Evolutionary conservation across 2,113 vertebrate species (phyloP).

Genomic region (Larimichthys crocea): DNA sequence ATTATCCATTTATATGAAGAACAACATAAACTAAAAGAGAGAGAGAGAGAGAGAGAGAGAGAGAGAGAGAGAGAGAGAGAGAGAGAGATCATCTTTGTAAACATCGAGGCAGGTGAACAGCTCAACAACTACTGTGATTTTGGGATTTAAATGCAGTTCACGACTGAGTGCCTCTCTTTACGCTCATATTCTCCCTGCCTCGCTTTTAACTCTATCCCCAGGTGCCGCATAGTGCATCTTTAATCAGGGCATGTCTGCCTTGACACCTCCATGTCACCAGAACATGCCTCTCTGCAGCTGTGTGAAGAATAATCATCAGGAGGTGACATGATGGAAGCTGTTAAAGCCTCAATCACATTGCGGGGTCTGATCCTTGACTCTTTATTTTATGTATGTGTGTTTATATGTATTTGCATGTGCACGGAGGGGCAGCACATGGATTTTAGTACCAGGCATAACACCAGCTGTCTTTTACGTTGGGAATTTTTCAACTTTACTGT

Average conservation of each 20-base stretch:
- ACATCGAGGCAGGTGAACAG: constrained; percentile 39
- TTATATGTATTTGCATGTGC: constrained; percentile 1
- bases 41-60: neutral
- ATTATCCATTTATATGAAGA: neutral
- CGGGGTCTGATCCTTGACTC: constrained; percentile 17
- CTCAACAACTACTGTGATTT: constrained; percentile 41
- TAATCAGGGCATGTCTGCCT: constrained; percentile 71
- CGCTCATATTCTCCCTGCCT: constrained; percentile 41
- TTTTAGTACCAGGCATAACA: constrained; percentile 50
- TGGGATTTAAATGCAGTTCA: constrained; percentile 66
- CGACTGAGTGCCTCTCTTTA: constrained; percentile 45
- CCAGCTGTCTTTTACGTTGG: constrained; percentile 64
- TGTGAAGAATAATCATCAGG: constrained; percentile 58
- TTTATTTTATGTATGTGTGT: constrained; percentile 35
- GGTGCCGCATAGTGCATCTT: constrained; percentile 62
- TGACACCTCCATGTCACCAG: constrained; percentile 62
- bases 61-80: neutral
- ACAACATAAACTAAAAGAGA: neutral
- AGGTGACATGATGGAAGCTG: constrained; percentile 47
- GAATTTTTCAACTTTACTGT: constrained; percentile 69
- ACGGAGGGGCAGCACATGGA: constrained; percentile 22
- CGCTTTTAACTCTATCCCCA: constrained; percentile 54
- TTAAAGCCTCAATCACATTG: constrained; percentile 31
- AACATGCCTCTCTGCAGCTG: constrained; percentile 54
- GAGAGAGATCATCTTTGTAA: constrained; percentile 26